Evolutionary conservation across 2,888 invertebrate genomes (phyloP).

Genomic region (Standfussiana lucernea): DNA sequence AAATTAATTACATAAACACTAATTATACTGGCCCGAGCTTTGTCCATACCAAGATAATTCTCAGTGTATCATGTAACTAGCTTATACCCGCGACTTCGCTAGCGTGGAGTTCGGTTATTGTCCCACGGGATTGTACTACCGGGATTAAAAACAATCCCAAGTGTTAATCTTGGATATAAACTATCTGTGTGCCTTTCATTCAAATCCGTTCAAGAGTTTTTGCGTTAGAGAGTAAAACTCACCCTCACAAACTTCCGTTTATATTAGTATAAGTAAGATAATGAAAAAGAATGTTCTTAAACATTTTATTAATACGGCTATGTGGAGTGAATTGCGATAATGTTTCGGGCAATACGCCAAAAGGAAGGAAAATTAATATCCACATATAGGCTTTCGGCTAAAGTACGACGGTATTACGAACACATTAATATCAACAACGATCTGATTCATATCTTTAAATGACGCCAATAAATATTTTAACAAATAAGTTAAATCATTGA

Average conservation of each 20-base stretch:
- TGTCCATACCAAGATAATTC: constrained; percentile 5
- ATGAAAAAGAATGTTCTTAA: constrained; percentile 21
- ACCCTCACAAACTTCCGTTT: not conserved
- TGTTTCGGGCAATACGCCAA: constrained; percentile 59
- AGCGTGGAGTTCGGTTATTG: not conserved
- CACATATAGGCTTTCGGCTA: constrained; percentile 45
- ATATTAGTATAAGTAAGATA: not conserved
- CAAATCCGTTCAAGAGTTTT: not conserved
- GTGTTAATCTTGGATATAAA: not conserved
- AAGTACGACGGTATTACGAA: constrained; percentile 47
- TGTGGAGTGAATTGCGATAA: constrained; percentile 55
- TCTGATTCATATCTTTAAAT: constrained; percentile 33
- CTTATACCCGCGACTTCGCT: too few species aligned
- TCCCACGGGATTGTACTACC: not conserved
- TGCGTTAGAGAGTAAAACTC: not conserved
- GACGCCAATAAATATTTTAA: constrained; percentile 23
- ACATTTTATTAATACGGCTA: constrained; percentile 31
- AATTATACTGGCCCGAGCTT: not conserved
- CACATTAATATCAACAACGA: constrained; percentile 46
- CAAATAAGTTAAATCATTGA: constrained; percentile 29
- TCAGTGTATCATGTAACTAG: not conserved
- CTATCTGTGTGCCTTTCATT: not conserved
- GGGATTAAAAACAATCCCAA: not conserved
- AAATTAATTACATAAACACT: constrained; percentile 25
- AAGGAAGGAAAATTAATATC: constrained; percentile 55